Conservation (phyloP, 2,113 vertebrate genomes). For the Phylloscopus trochiloides region DNA sequence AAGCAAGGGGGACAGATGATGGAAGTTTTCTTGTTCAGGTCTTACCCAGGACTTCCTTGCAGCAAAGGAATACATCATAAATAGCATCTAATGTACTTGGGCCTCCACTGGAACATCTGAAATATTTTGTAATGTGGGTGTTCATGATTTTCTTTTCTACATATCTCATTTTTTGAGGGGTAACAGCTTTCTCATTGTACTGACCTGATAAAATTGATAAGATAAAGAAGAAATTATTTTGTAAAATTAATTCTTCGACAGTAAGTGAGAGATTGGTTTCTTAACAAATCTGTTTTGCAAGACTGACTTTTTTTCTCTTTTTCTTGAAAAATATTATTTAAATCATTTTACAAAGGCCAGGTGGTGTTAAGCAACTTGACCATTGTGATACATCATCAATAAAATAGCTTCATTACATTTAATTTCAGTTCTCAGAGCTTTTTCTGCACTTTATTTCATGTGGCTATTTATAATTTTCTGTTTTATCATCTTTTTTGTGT, state of each 20-base stretch:
- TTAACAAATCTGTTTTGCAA: neutral
- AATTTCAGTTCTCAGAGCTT: neutral
- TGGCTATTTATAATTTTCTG: neutral
- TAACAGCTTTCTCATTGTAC: neutral
- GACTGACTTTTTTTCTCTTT: neutral
- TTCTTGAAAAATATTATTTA: neutral
- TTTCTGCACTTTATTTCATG: neutral
- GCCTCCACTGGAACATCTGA: neutral
- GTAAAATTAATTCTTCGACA: neutral
- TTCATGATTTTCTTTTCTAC: neutral
- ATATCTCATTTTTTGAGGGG: rapidly evolving
- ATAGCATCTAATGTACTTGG: neutral
- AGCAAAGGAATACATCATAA: neutral
- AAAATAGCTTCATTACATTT: neutral
- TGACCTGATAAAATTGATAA: neutral
- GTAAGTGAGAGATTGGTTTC: neutral
- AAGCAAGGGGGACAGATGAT: neutral
- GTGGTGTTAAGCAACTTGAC: neutral
- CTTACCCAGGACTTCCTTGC: neutral
- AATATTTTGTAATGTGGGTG: neutral
- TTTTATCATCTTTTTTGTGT: neutral
- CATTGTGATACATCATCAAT: rapidly evolving
- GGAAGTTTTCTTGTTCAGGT: neutral
- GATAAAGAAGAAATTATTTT: neutral
- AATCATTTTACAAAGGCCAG: neutral